Evolutionary conservation across 1,140 invertebrate species (phyloP).

Genomic region (Antheraea mylitta): DNA sequence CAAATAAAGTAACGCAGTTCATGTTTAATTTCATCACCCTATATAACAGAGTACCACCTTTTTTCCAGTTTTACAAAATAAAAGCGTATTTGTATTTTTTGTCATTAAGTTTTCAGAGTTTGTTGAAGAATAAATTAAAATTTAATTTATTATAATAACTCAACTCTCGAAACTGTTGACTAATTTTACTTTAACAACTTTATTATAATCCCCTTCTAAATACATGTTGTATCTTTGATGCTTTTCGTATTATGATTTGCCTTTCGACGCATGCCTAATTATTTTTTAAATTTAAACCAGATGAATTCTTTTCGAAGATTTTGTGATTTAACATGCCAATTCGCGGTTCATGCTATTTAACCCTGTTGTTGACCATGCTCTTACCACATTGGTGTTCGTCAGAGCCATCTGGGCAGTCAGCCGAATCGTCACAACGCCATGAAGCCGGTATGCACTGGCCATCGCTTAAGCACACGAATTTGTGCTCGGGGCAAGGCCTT

Average conservation of each 20-base stretch:
- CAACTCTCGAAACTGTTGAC: neutral
- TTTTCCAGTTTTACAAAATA: neutral
- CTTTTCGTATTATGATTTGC: too few relatives aligned
- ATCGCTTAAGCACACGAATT: conserved; percentile 81
- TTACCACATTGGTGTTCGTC: conserved; percentile 86
- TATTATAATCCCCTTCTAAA: neutral
- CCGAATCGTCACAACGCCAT: conserved; percentile 85
- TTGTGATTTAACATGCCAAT: conserved; percentile 21
- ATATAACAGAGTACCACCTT: neutral
- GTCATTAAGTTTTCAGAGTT: neutral
- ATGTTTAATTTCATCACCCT: too few relatives aligned
- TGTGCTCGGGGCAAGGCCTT: conserved; percentile 79
- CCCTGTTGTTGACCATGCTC: conserved; percentile 46
- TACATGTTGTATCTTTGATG: too few relatives aligned
- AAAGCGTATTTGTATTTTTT: neutral
- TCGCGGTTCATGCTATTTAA: conserved; percentile 34
- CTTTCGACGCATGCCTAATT: neutral
- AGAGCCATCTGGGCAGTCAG: conserved; percentile 84
- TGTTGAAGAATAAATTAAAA: neutral
- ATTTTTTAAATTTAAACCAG: neutral
- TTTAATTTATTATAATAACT: neutral
- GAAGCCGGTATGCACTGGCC: conserved; percentile 86
- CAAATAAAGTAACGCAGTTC: neutral
- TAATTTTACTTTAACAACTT: neutral
- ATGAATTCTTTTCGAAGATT: neutral